These are phyloP conservation scores for Halcyon senegalensis DNA, from an alignment of 2,113 vertebrate genomes.

Conservation along the genomic window DNA sequence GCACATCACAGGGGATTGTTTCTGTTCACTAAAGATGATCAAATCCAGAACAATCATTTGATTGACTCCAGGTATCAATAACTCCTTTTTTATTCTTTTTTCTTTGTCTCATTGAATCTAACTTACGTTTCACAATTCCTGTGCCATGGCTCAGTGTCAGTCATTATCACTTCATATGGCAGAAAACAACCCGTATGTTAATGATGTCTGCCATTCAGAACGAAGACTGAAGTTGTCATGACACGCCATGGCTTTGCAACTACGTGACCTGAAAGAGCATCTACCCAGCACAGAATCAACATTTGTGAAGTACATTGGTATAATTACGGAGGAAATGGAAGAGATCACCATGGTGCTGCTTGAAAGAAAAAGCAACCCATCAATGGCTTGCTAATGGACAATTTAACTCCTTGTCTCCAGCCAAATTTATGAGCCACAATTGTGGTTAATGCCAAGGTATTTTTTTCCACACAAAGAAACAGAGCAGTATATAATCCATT, in stretches of 20 bases:
- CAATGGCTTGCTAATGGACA: not conserved
- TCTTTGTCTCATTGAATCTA: not conserved
- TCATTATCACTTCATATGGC: not conserved
- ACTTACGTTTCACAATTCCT: not conserved
- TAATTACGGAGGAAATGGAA: not conserved
- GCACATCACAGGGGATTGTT: not conserved
- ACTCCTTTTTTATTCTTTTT: not conserved
- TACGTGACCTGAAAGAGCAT: not conserved
- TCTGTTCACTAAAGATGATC: not conserved
- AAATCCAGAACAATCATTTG: not conserved
- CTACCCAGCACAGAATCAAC: not conserved
- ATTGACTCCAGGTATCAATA: not conserved
- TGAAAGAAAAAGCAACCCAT: not conserved
- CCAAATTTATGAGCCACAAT: not conserved
- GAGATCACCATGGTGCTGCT: not conserved
- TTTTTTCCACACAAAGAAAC: not conserved
- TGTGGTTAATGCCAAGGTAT: not conserved
- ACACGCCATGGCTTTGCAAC: not conserved
- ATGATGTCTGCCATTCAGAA: not conserved
- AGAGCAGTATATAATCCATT: not conserved
- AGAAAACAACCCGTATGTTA: not conserved
- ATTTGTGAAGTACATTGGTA: not conserved
- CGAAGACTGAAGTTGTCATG: not conserved
- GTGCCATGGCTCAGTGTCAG: not conserved
- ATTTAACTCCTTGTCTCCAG: not conserved